Conservation (phyloP, 2,888 invertebrate species). For the Microctonus hyperodae region DNA sequence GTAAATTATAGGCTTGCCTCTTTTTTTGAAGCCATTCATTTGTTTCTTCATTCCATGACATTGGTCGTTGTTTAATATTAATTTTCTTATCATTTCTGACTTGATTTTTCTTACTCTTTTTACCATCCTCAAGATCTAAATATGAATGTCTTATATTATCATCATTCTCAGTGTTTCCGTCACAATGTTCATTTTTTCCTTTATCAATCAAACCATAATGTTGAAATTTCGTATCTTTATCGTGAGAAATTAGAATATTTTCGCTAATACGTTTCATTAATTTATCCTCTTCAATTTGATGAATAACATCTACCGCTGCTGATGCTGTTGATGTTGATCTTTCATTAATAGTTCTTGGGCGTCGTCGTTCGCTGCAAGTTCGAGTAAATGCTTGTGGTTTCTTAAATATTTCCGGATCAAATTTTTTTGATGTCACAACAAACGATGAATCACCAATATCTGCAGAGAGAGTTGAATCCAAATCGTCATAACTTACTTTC, state of each 20-base stretch:
- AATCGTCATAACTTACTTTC: slow-evolving; percentile 64
- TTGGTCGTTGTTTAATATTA: slow-evolving; percentile 47
- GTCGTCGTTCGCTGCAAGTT: slow-evolving; percentile 51
- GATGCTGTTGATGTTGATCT: not conserved
- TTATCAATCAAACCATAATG: slow-evolving; percentile 57
- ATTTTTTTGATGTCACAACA: slow-evolving; percentile 66
- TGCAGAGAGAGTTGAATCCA: slow-evolving; percentile 69
- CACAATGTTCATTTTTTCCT: slow-evolving; percentile 1
- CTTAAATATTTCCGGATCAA: slow-evolving; percentile 53
- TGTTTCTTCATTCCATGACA: slow-evolving; percentile 56
- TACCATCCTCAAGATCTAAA: slow-evolving; percentile 44
- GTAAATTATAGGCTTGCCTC: slow-evolving; percentile 51
- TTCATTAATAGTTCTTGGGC: slow-evolving; percentile 18
- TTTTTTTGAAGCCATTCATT: slow-evolving; percentile 57
- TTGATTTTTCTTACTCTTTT: slow-evolving; percentile 2
- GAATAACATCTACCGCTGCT: not conserved
- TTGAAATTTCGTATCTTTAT: slow-evolving; percentile 52
- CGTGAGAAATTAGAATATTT: slow-evolving; percentile 50
- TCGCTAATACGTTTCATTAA: slow-evolving; percentile 50
- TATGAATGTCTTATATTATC: slow-evolving; percentile 43
- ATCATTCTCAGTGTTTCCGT: not conserved
- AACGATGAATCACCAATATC: slow-evolving; percentile 68
- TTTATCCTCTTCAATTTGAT: slow-evolving; percentile 41
- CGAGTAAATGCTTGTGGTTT: slow-evolving; percentile 54
- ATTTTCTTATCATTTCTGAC: slow-evolving; percentile 16